phyloP scores from a whole-genome alignment of 2,113 vertebrate species.

The Pogonocichla stellata region DNA sequence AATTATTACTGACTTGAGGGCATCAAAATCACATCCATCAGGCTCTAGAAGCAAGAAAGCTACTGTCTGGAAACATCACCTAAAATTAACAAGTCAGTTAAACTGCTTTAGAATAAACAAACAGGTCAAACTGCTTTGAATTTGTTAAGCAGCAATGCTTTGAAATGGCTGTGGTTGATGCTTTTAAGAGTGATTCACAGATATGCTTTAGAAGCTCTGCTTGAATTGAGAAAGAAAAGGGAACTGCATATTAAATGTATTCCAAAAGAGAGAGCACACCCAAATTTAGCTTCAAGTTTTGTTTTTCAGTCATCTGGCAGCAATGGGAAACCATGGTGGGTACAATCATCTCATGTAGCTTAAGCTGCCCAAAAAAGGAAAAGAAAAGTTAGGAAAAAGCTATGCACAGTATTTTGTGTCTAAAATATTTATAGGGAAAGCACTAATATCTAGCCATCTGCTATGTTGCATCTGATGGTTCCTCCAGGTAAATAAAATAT shows the following conservation, averaged over 20 bases:
- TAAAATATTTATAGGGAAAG: background rate
- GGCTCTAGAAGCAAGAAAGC: background rate
- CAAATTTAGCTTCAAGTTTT: constrained; percentile 47
- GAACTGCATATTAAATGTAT: background rate
- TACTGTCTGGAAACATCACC: background rate
- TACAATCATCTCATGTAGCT: background rate
- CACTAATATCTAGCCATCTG: background rate
- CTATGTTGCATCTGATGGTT: background rate
- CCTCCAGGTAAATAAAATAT: background rate
- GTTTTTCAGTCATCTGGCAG: constrained; percentile 38
- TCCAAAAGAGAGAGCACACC: background rate
- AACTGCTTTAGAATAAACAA: background rate
- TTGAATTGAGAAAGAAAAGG: constrained; percentile 33
- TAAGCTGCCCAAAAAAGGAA: constrained; percentile 13
- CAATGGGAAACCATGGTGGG: background rate
- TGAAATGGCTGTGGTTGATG: background rate
- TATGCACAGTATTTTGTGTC: background rate
- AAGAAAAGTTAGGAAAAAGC: background rate
- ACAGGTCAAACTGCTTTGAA: constrained; percentile 4
- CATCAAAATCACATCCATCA: constrained; percentile 36
- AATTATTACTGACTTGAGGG: constrained; percentile 37
- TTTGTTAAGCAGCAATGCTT: constrained; percentile 10
- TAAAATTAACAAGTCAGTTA: background rate
- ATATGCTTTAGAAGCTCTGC: background rate
- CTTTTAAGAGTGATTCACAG: constrained; percentile 5